A percentile compares a stretch with the other conserved stretches of the same genome.
Conservation (phyloP, 2,113 vertebrate genomes). For the Speoplatyrhinus poulsoni region DNA sequence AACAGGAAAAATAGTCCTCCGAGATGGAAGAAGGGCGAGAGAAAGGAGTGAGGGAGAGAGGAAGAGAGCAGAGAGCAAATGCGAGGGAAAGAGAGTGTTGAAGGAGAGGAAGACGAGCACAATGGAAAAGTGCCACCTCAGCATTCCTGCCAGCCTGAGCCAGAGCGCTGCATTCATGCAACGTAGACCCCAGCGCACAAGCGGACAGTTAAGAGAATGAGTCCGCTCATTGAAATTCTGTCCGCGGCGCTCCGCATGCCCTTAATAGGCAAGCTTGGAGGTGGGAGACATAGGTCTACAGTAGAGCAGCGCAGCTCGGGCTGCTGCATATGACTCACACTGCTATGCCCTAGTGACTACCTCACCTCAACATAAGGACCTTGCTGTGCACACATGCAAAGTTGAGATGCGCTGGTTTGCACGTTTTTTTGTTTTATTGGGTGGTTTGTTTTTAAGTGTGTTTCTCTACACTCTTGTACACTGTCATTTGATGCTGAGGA, state of each 20-base stretch:
- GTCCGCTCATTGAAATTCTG: conserved; percentile 67
- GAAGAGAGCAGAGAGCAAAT: conserved; percentile 18
- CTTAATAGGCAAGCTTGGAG: conserved; percentile 62
- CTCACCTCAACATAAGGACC: conserved; percentile 57
- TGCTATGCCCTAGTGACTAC: conserved; percentile 50
- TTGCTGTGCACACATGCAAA: conserved; percentile 47
- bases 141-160: conserved; percentile 46
- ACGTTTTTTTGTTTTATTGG: conserved; percentile 11
- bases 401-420: conserved; percentile 39
- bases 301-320: conserved; percentile 50
- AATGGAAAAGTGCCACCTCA: conserved; percentile 46
- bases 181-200: conserved; percentile 20
- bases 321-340: conserved; percentile 58
- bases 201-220: conserved; percentile 43
- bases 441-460: not conserved
- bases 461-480: not conserved
- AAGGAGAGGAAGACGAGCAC: not conserved
- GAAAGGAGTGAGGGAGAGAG: not conserved
- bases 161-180: conserved; percentile 45
- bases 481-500: not conserved
- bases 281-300: conserved; percentile 52
- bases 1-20: conserved; percentile 46
- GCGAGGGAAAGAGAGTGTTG: not conserved
- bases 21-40: conserved; percentile 33
- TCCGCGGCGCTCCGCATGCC: conserved; percentile 47